phyloP scores from a whole-genome alignment of 2,113 vertebrate genomes.

The Rhinolophus sinicus region DNA sequence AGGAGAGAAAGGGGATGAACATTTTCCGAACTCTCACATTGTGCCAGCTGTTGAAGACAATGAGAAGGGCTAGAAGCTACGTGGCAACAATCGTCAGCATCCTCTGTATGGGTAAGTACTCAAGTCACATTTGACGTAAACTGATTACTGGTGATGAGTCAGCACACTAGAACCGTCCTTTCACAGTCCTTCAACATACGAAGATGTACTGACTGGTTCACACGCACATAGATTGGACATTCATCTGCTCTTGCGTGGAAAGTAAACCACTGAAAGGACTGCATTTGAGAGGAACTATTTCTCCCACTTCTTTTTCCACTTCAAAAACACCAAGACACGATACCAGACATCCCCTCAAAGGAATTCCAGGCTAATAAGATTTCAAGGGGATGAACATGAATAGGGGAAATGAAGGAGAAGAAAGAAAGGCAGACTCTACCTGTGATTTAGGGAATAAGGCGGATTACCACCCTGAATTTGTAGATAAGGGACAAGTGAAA shows the following conservation, averaged over 20 bases:
- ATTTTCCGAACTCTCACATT: background rate
- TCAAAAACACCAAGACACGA: background rate
- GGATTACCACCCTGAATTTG: background rate
- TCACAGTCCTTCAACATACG: background rate
- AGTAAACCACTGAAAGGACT: background rate
- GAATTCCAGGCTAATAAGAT: background rate
- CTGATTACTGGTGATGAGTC: background rate
- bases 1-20: background rate
- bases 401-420: background rate
- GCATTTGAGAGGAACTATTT: background rate
- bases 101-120: background rate
- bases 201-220: background rate
- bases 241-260: background rate
- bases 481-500: background rate
- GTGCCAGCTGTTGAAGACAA: background rate
- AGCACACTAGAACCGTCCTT: background rate
- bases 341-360: background rate
- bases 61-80: background rate
- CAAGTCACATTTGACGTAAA: background rate
- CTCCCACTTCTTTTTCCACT: background rate
- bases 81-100: background rate
- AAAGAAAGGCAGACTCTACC: background rate
- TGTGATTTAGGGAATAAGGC: background rate
- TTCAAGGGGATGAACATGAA: background rate
- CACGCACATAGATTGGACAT: background rate